Conservation (phyloP, 2,113 vertebrate genomes). For the Ictalurus punctatus region DNA sequence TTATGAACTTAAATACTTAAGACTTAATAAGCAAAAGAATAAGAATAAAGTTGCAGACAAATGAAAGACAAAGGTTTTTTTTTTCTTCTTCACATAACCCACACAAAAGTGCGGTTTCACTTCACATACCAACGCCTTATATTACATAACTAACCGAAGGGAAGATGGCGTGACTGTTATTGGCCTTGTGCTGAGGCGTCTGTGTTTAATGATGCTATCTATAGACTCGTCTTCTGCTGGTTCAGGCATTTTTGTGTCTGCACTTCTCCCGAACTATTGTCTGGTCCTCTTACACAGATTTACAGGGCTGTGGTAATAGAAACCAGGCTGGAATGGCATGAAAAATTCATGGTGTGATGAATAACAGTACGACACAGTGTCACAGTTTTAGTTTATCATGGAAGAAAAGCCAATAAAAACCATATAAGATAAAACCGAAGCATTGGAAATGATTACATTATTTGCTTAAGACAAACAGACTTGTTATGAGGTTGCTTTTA, state of each 20-base stretch:
- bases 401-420: not conserved
- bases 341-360: constrained; percentile 27
- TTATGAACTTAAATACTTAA: not conserved
- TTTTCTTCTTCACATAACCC: not conserved
- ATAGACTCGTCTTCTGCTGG: constrained; percentile 21
- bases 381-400: not conserved
- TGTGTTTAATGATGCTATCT: constrained; percentile 35
- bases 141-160: constrained; percentile 12
- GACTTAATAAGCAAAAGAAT: not conserved
- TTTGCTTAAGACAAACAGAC: not conserved
- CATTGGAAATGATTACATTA: not conserved
- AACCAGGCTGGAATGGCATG: not conserved
- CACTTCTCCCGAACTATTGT: constrained; percentile 46
- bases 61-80: not conserved
- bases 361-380: not conserved
- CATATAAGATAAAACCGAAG: not conserved
- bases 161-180: constrained; percentile 16
- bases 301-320: not conserved
- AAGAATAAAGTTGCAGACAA: not conserved
- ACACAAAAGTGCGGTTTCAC: not conserved
- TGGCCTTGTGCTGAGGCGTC: constrained; percentile 22
- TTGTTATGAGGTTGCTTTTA: not conserved
- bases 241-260: constrained; percentile 13
- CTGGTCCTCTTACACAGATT: constrained; percentile 29
- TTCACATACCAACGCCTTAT: not conserved